A percentile compares a stretch with the other conserved stretches of the same genome.
phyloP scores from a whole-genome alignment of 2,797 vertebrate species.

The Phoxinus dragarum region DNA sequence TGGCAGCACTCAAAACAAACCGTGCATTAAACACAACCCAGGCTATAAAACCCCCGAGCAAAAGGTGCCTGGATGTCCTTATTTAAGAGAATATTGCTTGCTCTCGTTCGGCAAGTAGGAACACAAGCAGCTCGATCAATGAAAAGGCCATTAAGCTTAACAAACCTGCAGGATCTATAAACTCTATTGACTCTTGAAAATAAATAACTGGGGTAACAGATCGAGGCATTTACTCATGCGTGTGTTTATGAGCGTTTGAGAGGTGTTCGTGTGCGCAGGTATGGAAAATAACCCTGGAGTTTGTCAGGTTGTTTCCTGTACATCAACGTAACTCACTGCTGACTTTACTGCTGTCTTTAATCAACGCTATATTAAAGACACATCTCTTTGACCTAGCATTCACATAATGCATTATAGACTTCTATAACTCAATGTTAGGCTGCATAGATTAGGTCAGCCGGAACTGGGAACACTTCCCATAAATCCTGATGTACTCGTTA shows the following conservation, averaged over 20 bases:
- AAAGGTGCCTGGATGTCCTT: slow-evolving; percentile 72
- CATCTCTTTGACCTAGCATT: too few species aligned
- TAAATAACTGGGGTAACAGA: slow-evolving; percentile 56
- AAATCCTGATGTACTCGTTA: too few species aligned
- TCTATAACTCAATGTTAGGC: too few species aligned
- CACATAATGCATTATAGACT: too few species aligned
- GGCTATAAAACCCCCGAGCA: slow-evolving; percentile 73
- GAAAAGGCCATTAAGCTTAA: slow-evolving; percentile 80
- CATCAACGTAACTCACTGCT: not conserved
- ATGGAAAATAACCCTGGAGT: not conserved
- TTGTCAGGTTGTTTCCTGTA: not conserved
- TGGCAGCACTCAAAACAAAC: slow-evolving; percentile 69
- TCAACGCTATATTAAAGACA: too few species aligned
- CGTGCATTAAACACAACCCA: slow-evolving; percentile 56
- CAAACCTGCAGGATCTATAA: slow-evolving; percentile 74
- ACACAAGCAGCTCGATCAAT: slow-evolving; percentile 77
- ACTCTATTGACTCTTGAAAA: slow-evolving; percentile 62
- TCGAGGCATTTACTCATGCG: slow-evolving; percentile 50
- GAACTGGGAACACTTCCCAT: too few species aligned
- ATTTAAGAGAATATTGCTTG: slow-evolving; percentile 70
- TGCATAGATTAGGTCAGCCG: too few species aligned
- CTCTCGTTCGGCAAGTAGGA: slow-evolving; percentile 67
- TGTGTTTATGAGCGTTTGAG: not conserved
- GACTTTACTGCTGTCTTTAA: too few species aligned
- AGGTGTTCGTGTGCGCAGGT: not conserved